Evolutionary conservation across 2,113 vertebrate genomes (phyloP), one percentile per base, ranked within the genome.

Genomic region (Megaleporinus macrocephalus): DNA sequence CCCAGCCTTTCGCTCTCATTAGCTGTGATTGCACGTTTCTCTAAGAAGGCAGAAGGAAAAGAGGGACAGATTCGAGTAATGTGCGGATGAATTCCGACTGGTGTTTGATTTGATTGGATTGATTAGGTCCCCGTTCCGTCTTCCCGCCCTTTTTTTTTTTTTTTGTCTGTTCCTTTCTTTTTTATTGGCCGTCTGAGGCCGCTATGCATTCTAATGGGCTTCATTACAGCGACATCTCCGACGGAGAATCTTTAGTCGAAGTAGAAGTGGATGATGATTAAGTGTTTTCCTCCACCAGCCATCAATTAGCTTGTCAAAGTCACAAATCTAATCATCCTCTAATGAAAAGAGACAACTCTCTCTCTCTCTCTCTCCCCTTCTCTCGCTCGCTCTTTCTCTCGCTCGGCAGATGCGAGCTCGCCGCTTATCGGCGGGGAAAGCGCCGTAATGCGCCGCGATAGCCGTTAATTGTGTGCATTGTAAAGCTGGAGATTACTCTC

Each of bases 251-350:
- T 86, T 80, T 84, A 55, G 20, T 77, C 41, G 69, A 84, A 78
- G 63, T 72, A 81, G 70, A 85, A 87, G 87, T 84, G 85, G 87
- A 85, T 90, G 91, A 90, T 90, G 89, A 94, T 93, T 91, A 91
- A 93, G 90, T 87, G 85, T 91, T 87, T 91, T 86, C 87, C 87
- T 93, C 89, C 84, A 88, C 83, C 88, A 91, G 83, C 87, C 85
- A 82, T 93, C 93, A 94, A 93, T 93, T 94, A 94, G 91, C 91
- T 91, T 92, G 91, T 94, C 93, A 93, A 91, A 91, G 90, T 93
- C 89, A 91, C 89, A 90, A 89, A 91, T 93, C 91, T 92, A 93
- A 95, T 94, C 90, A 88, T 90, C 90, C 83, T 84, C 79, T 89
- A 86, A 89, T 84, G 89, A 86, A 88, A 86, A 80, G 82, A 87